Evolutionary conservation across 2,797 vertebrate species (phyloP), one percentile per base, ranked within the genome.

Genomic region (Ibycter americanus): DNA sequence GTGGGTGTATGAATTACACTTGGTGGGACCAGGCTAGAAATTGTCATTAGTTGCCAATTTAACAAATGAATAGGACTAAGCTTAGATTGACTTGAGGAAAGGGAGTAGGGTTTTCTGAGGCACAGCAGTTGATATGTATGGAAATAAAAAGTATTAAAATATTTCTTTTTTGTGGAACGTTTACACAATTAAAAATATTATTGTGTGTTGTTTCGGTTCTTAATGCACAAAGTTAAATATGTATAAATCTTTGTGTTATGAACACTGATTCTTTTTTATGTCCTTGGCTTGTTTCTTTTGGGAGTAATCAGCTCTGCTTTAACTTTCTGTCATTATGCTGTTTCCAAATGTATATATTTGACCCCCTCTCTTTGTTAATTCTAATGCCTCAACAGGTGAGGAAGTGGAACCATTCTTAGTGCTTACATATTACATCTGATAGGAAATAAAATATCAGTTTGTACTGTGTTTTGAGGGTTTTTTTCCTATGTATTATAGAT

Each of bases 111-210:
- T 98, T 89, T 98, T 98, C 34, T 14, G 26, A 89, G 97, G 97
- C 46, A 97, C 97, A 2, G 94, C 97, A 80, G 95, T 98, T 97
- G 97, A 98, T 94, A 96, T 98, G 94, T 98, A 97, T 96, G 95
- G 82, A 98, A 98, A 98, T 98, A 4, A 52, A 96, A 97, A 89
- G 29, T 42, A 51, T 38, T 40, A 32, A 66, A 65, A 42, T 74
- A 83, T 18, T 81, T 89, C 0, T 61, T 42, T 84, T 72, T 62
- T 54, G 5, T n/a, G 36, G 66, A 62, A 19, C 2, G 1, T 26
- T 82, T 65, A 29, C 23, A 46, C 20, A 26, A 61, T 44, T 81
- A 62, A 58, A 82, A 90, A 29, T 63, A 44, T 34, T 40, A 10
- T 11, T 32, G 15, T 73, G 31, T 1, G 0, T 65, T 74, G 15